phyloP scores from a whole-genome alignment of 2,888 invertebrate species.

The Aleiodes alternator region DNA sequence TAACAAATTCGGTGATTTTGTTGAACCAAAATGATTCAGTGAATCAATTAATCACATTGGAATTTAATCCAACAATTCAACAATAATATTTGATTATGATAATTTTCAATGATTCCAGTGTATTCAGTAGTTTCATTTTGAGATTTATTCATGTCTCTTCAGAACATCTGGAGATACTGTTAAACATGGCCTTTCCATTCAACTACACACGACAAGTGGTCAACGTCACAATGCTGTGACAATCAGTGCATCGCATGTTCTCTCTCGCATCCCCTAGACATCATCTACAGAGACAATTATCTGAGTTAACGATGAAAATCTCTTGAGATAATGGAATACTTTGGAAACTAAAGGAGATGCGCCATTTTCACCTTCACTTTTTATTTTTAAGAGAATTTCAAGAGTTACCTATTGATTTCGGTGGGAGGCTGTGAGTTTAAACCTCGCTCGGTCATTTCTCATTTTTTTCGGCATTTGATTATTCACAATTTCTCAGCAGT shows the following conservation, averaged over 20 bases:
- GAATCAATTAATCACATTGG: background rate
- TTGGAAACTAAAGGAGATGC: too few relatives aligned
- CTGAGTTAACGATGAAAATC: too few relatives aligned
- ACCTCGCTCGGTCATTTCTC: too few relatives aligned
- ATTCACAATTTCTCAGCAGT: too few relatives aligned
- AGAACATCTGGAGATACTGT: conserved; percentile 11
- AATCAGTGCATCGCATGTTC: conserved; percentile 10
- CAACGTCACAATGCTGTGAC: background rate
- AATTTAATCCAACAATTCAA: background rate
- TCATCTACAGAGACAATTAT: too few relatives aligned
- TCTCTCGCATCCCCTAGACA: background rate
- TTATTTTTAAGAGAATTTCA: too few relatives aligned
- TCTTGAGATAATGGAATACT: too few relatives aligned
- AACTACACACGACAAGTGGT: conserved; percentile 6
- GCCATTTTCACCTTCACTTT: background rate
- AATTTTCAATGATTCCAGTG: background rate
- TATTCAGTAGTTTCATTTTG: background rate
- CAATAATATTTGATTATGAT: background rate
- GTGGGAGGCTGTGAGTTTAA: too few relatives aligned
- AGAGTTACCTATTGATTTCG: too few relatives aligned
- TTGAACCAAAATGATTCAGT: too few relatives aligned
- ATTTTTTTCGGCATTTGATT: too few relatives aligned
- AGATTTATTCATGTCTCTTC: conserved; percentile 7
- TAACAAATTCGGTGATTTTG: too few relatives aligned
- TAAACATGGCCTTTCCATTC: background rate